Base-by-base conservation (phyloP, 2,113 vertebrate species). In the Fregetta grallaria region DNA sequence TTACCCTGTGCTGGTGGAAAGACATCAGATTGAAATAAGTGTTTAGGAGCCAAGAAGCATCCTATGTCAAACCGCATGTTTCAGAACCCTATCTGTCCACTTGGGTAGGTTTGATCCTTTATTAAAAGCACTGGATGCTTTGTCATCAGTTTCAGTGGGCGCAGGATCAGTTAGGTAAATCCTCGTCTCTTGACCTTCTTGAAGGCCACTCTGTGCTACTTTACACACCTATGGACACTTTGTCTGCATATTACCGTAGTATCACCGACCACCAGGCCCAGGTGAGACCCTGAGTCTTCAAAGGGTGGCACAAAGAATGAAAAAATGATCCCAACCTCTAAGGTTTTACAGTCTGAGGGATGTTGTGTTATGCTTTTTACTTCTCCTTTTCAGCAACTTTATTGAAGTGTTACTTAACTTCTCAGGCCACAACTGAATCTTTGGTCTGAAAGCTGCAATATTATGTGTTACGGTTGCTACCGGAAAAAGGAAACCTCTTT, bases 121-220 rank as follows among this genome's bases (percentile, higher is more conserved):
- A 93, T 92, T 92, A 93, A 94, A 94, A 96, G 92, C 94, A 90
- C 49, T 7, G 53, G 71, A 67, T 66, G 94, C 93, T 96, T 93
- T 66, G 88, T 96, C 96, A 96, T 92, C 85, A n/a, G 44, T 88
- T 88, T 66, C 85, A 86, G 74, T 17, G 74, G 74, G 81, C 9
- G 9, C 10, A 18, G 91, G 86, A 95, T 91, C 87, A 73, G 89
- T 59, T 70, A 30, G 65, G 74, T 50, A 82, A 94, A 86, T 79
- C 87, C 85, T 92, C 2, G 0, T 80, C 86, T 91, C 85, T 17
- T 70, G 85, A 92, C 93, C 93, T 95, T 95, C 87, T 38, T 53
- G 87, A 95, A 96, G 94, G 96, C 74, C 84, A 11, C 36, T 61
- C 71, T 72, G 61, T 63, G 87, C 94, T 71, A 13, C 71, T 88